Conservation (phyloP, 2,797 vertebrate genomes). For the Eleutherodactylus coqui region DNA sequence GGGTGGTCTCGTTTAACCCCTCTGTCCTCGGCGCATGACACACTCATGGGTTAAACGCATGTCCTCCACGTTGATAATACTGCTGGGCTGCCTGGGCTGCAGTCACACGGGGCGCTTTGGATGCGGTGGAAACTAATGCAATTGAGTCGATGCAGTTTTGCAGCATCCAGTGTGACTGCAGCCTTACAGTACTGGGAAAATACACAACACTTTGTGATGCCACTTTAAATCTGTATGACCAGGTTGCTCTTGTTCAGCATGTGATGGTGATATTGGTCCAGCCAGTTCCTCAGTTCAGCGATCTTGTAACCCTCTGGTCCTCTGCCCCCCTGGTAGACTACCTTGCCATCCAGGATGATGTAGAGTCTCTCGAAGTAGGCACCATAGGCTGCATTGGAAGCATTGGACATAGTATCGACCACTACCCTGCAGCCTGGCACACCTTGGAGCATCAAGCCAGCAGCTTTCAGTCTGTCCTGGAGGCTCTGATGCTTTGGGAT, state of each 20-base stretch:
- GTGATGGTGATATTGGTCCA: constrained; percentile 85
- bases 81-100: constrained; percentile 37
- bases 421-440: constrained; percentile 88
- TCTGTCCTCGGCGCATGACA: constrained; percentile 61
- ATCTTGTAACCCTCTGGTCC: constrained; percentile 97
- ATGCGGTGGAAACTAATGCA: too few relatives aligned
- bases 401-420: constrained; percentile 95
- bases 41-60: constrained; percentile 10
- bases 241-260: constrained; percentile 69
- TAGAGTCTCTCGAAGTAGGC: constrained; percentile 98
- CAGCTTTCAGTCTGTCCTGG: constrained; percentile 91
- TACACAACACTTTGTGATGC: background rate
- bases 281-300: constrained; percentile 89
- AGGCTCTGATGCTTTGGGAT: constrained; percentile 94
- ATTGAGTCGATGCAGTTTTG: too few relatives aligned
- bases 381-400: constrained; percentile 94
- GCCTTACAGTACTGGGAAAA: constrained; percentile 21
- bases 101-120: too few relatives aligned
- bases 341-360: constrained; percentile 85
- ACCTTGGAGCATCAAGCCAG: constrained; percentile 85
- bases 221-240: constrained; percentile 85
- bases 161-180: too few relatives aligned
- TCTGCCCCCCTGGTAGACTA: constrained; percentile 93
- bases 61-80: constrained; percentile 51
- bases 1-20: constrained; percentile 49